Evolutionary conservation across 2,797 vertebrate genomes (phyloP), one percentile per base, ranked within the genome.

Genomic region (Spinibarbus caldwelli): DNA sequence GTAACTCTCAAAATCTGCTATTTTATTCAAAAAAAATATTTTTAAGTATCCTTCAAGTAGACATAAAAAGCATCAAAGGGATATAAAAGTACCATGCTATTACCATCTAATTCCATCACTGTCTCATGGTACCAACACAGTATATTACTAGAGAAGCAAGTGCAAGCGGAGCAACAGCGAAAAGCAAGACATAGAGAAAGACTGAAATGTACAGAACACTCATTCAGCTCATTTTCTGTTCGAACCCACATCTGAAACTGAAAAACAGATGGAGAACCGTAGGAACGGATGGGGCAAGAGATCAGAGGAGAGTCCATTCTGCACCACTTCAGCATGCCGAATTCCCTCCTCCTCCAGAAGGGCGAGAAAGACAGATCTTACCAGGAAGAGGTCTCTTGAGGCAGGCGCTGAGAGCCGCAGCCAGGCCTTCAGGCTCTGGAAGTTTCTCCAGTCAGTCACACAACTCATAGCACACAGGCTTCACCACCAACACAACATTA

Each of bases 401-500:
- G 91, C 93, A 92, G 93, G 89, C 86, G 80, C 80, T 1, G 29
- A 70, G 86, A 88, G 86, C 85, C 0, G 86, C 88, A 87, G 92
- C 93, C 93, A 94, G 92, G 91, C 94, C 95, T 91, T 90, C 90
- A 87, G 94, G 94, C 94, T 83, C 84, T 92, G 89, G 94, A 87
- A 94, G 95, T 95, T 93, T 94, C 92, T 91, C 91, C 93, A 94
- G 92, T 93, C 95, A 94, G 94, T 95, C 93, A 94, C 93, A 93
- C 90, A 92, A 93, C 91, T 93, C 93, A 93, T 90, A 90, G 93
- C 93, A 93, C 90, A 91, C 90, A 91, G 93, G 89, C 93, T 93
- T 92, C 92, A 90, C 93, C 93, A 94, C 92, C 94, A 94, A 94
- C 94, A 95, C 93, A 94, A 95, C 93, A 95, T 96, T 95, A 94